These are phyloP conservation scores for Chiloscyllium punctatum DNA, from an alignment of 2,797 vertebrate genomes.

Conservation along the genomic window DNA sequence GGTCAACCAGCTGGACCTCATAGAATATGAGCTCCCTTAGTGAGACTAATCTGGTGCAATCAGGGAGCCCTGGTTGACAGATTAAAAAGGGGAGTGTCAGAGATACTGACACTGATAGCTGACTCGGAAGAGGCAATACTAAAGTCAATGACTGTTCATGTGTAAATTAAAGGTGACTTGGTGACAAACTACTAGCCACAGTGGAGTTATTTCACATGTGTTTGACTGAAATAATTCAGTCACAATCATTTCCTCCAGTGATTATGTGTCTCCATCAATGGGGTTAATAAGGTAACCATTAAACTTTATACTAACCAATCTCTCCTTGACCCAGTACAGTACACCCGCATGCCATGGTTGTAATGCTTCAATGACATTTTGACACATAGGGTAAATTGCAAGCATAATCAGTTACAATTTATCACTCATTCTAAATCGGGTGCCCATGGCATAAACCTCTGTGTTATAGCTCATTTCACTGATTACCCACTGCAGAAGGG, in stretches of 20 bases:
- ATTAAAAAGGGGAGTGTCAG: no score
- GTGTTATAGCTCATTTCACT: neutral
- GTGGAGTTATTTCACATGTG: neutral
- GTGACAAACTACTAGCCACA: no score
- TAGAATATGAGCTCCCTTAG: no score
- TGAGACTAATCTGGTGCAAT: no score
- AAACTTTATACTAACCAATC: neutral
- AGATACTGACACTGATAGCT: no score
- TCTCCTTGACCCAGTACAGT: neutral
- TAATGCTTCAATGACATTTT: neutral
- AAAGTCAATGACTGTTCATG: no score
- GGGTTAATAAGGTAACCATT: neutral
- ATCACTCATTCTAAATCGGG: neutral
- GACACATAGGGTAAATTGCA: neutral
- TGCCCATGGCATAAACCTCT: neutral
- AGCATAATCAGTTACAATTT: neutral
- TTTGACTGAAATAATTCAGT: neutral
- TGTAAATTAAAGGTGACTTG: no score
- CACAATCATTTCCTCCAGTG: neutral
- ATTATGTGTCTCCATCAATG: neutral
- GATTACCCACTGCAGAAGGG: neutral
- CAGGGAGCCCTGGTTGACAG: no score
- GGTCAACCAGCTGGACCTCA: no score
- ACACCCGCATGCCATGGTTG: neutral
- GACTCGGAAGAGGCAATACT: no score